A percentile compares a stretch with the other conserved stretches of the same genome.
Evolutionary conservation across 2,797 vertebrate genomes (phyloP).

Genomic region (Mormyrus proboscirostris): DNA sequence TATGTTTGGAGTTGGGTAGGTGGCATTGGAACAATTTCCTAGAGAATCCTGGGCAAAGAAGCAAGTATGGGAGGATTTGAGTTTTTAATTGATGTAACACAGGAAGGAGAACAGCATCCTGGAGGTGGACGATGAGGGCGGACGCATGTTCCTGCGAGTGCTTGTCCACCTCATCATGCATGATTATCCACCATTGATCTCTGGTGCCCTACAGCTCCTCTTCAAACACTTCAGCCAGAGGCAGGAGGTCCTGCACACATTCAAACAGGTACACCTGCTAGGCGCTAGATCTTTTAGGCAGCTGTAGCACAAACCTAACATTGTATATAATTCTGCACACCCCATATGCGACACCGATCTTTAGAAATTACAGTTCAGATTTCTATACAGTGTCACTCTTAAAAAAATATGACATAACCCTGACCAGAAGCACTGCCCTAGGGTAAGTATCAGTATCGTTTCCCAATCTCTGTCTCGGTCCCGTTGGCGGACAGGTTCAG

Average conservation of each 20-base stretch:
- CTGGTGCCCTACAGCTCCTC: constrained; percentile 88
- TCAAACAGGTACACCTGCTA: constrained; percentile 78
- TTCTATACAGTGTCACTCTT: not conserved
- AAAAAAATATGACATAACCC: not conserved
- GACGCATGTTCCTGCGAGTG: constrained; percentile 87
- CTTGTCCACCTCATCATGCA: constrained; percentile 94
- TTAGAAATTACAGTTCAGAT: not conserved
- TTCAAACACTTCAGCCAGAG: constrained; percentile 98
- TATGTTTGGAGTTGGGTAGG: constrained; percentile 95
- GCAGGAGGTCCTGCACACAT: constrained; percentile 91
- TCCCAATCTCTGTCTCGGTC: not conserved
- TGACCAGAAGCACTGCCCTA: not conserved
- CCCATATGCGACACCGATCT: not conserved
- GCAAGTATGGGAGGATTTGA: not conserved
- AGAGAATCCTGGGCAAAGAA: not conserved
- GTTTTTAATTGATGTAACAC: constrained; percentile 10
- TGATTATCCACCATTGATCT: constrained; percentile 84
- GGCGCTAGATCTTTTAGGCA: not conserved
- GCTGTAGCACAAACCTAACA: not conserved
- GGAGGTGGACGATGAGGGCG: constrained; percentile 94
- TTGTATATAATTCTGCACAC: not conserved
- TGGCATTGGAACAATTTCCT: constrained; percentile 16
- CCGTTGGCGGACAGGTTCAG: constrained; percentile 70
- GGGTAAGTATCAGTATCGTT: not conserved
- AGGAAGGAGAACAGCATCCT: constrained; percentile 91